A percentile compares a stretch with the other conserved stretches of the same genome.
These are phyloP conservation scores for Campoletis raptor DNA, from an alignment of 2,888 invertebrate genomes.

Conservation along the genomic window DNA sequence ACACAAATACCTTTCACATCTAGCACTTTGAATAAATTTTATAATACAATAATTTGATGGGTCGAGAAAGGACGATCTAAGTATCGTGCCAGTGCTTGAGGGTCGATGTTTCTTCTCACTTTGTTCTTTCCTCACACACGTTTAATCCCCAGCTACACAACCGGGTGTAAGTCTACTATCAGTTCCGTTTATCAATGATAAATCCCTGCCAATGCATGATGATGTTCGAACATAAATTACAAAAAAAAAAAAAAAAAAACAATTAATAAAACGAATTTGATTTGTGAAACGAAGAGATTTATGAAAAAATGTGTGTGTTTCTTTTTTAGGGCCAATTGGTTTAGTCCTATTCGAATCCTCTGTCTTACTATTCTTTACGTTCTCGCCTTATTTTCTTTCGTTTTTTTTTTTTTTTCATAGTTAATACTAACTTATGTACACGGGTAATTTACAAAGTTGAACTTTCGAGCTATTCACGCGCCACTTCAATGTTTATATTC, in stretches of 20 bases:
- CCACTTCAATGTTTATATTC: conserved; percentile 57
- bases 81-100: conserved; percentile 57
- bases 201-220: conserved; percentile 66
- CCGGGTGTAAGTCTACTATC: conserved; percentile 62
- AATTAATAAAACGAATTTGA: neutral
- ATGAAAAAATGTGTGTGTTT: conserved; percentile 15
- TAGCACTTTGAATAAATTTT: neutral
- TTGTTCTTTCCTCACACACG: conserved; percentile 15
- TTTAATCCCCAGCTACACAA: conserved; percentile 68
- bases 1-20: conserved; percentile 22
- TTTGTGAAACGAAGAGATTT: conserved; percentile 17
- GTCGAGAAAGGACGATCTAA: conserved; percentile 28
- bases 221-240: conserved; percentile 66
- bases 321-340: conserved; percentile 15
- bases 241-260: neutral
- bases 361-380: conserved; percentile 14
- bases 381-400: conserved; percentile 55
- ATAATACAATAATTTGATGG: conserved; percentile 48
- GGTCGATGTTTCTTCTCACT: neutral
- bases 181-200: conserved; percentile 32
- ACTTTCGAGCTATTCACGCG: conserved; percentile 75
- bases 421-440: conserved; percentile 79
- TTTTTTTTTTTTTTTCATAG: conserved; percentile 57
- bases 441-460: conserved; percentile 80
- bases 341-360: neutral